phyloP scores from a whole-genome alignment of 2,888 invertebrate genomes.

The Pammene aurita region DNA sequence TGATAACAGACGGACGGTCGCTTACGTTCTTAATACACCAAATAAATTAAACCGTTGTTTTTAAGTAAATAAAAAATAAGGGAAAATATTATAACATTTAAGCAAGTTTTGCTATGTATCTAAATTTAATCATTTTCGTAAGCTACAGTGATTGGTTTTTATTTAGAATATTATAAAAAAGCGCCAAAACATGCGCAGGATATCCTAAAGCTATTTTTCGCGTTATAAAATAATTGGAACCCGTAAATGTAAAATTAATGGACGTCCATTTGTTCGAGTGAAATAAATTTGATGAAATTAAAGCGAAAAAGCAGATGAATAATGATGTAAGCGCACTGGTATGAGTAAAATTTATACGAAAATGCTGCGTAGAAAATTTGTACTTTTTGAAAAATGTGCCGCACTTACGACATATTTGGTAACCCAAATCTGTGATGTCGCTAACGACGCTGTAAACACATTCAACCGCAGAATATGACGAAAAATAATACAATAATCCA shows the following conservation, averaged over 20 bases:
- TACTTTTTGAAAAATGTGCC: conserved; percentile 28
- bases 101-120: background rate
- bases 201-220: conserved; percentile 24
- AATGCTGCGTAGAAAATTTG: conserved; percentile 33
- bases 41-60: conserved; percentile 6
- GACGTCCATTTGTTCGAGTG: conserved; percentile 65
- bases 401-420: conserved; percentile 22
- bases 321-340: conserved; percentile 45
- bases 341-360: conserved; percentile 44
- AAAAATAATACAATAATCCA: background rate
- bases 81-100: background rate
- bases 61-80: background rate
- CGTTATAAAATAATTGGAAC: conserved; percentile 58
- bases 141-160: background rate
- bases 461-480: background rate
- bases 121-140: background rate
- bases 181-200: conserved; percentile 17
- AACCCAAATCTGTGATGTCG: conserved; percentile 6
- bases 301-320: conserved; percentile 59
- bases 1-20: conserved; percentile 48
- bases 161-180: conserved; percentile 17
- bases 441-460: conserved; percentile 12
- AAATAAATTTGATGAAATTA: conserved; percentile 74
- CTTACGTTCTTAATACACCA: conserved; percentile 8
- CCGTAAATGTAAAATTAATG: conserved; percentile 69